phyloP scores from a whole-genome alignment of 2,888 invertebrate species.

The Phortica okadai region DNA sequence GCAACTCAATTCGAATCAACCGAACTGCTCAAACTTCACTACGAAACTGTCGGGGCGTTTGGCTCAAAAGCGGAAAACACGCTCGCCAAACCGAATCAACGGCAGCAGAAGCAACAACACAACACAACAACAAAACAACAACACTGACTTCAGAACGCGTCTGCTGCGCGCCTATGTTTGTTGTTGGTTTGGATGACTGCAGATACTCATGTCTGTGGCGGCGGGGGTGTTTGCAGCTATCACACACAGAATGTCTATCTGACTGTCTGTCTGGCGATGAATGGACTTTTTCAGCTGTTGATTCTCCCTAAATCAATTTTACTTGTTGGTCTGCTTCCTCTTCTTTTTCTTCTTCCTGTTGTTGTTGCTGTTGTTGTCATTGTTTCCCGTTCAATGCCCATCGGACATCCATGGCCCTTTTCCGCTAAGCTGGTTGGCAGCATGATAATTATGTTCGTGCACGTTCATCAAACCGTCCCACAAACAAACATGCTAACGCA shows the following conservation, averaged over 20 bases:
- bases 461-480: background rate
- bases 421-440: slow-evolving; percentile 8
- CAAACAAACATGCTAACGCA: slow-evolving; percentile 2
- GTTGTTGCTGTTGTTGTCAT: background rate
- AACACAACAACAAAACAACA: slow-evolving; percentile 25
- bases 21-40: slow-evolving; percentile 24
- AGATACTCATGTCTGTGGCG: too few relatives aligned
- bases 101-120: slow-evolving; percentile 4
- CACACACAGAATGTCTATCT: background rate
- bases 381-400: background rate
- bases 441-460: slow-evolving; percentile 4
- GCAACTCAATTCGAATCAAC: slow-evolving; percentile 21
- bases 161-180: slow-evolving; percentile 39
- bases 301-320: background rate
- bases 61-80: background rate
- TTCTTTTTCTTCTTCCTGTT: slow-evolving; percentile 1
- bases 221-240: too few relatives aligned
- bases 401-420: slow-evolving; percentile 7
- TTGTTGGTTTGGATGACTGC: background rate
- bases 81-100: background rate
- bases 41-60: background rate
- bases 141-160: slow-evolving; percentile 55
- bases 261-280: background rate
- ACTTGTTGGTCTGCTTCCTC: background rate
- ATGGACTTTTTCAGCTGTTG: background rate